Percentiles rank a stretch among this genome's conserved stretches.
Evolutionary conservation across 2,888 invertebrate species (phyloP).

Genomic region (Phortica magna): DNA sequence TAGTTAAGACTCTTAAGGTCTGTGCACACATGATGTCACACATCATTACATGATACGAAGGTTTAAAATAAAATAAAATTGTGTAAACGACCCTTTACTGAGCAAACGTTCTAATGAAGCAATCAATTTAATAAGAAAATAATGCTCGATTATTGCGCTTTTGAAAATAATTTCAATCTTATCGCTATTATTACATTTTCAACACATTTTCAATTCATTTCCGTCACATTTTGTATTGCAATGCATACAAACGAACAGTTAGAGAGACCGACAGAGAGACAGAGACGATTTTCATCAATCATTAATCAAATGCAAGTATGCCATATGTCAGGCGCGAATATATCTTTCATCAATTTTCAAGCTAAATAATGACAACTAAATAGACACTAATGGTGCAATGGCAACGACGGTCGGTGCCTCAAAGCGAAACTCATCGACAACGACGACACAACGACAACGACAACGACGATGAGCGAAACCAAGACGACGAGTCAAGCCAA

Average conservation of each 20-base stretch:
- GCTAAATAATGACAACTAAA: slow-evolving; percentile 27
- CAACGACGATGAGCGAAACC: neutral
- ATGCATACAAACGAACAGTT: neutral
- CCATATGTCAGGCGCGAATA: slow-evolving; percentile 10
- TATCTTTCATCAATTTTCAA: slow-evolving; percentile 15
- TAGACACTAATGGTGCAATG: slow-evolving; percentile 24
- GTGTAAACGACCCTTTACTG: too few relatives aligned
- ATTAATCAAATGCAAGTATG: slow-evolving; percentile 7
- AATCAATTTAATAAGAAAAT: neutral
- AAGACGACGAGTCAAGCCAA: neutral
- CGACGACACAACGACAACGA: neutral
- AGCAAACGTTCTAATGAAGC: too few relatives aligned
- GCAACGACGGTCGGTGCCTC: slow-evolving; percentile 1
- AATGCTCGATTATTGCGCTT: neutral
- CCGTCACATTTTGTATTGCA: neutral
- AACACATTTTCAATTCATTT: neutral
- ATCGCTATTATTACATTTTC: neutral
- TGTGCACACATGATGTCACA: too few relatives aligned
- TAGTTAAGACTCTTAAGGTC: too few relatives aligned
- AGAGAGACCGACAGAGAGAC: too few relatives aligned
- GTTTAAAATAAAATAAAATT: too few relatives aligned
- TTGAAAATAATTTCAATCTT: neutral
- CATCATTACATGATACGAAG: too few relatives aligned
- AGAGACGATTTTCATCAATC: neutral
- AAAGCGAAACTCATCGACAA: neutral